Percentiles rank a stretch among this genome's conserved stretches.
These are phyloP conservation scores for Champsocephalus esox DNA, from an alignment of 2,797 vertebrate species.

Conservation along the genomic window DNA sequence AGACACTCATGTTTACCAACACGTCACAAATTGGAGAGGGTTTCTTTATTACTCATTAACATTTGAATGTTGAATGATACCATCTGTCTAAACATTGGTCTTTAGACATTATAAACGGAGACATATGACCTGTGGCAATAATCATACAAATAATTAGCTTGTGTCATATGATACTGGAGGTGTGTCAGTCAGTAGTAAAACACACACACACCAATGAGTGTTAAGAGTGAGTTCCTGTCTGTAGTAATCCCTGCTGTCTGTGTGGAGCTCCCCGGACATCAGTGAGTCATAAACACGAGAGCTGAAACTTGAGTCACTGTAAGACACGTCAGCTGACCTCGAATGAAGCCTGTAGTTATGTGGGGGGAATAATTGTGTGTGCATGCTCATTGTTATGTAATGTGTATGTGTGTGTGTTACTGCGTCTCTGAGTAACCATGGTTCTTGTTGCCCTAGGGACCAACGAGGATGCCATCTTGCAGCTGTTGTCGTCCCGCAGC, in stretches of 20 bases:
- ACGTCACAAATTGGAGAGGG: too few relatives aligned
- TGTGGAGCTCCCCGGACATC: constrained; percentile 33
- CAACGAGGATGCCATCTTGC: constrained; percentile 91
- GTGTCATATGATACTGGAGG: constrained; percentile 35
- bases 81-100: too few relatives aligned
- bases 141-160: background rate
- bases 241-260: constrained; percentile 25
- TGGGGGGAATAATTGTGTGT: constrained; percentile 17
- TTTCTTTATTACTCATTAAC: too few relatives aligned
- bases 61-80: too few relatives aligned
- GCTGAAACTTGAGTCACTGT: constrained; percentile 44
- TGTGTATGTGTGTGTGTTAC: background rate
- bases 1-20: too few relatives aligned
- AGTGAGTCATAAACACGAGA: constrained; percentile 51
- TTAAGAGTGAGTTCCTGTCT: constrained; percentile 24
- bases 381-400: constrained; percentile 10
- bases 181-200: constrained; percentile 13
- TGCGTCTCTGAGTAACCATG: constrained; percentile 42
- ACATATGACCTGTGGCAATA: too few relatives aligned
- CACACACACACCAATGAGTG: constrained; percentile 1
- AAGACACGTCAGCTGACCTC: constrained; percentile 30
- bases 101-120: too few relatives aligned
- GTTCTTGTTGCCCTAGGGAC: constrained; percentile 85
- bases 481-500: constrained; percentile 88
- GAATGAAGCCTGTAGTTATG: constrained; percentile 36